These are phyloP conservation scores for Ceraclea dissimilis DNA, from an alignment of 2,888 invertebrate genomes.

Conservation along the genomic window DNA sequence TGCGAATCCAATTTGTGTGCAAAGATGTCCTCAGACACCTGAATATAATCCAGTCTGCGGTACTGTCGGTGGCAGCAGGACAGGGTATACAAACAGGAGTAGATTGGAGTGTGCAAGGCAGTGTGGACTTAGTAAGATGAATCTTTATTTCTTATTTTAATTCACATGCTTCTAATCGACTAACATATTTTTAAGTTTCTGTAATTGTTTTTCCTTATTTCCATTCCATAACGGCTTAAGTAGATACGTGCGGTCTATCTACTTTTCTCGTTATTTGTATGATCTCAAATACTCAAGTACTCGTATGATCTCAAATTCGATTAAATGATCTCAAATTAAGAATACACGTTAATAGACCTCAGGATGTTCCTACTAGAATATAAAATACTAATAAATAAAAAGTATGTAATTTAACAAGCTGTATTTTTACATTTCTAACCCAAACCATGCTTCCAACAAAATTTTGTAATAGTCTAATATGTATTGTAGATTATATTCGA, in stretches of 20 bases:
- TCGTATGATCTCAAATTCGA: no score
- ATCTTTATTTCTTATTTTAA: not conserved
- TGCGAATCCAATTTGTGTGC: conserved; percentile 28
- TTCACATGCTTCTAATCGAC: not conserved
- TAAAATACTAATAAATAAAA: no score
- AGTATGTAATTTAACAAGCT: not conserved
- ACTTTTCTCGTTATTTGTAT: not conserved
- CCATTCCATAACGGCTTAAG: not conserved
- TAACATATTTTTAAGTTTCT: not conserved
- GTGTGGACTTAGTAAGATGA: conserved; percentile 40
- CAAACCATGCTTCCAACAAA: not conserved
- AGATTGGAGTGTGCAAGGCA: conserved; percentile 34
- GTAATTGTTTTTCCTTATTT: not conserved
- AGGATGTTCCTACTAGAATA: no score
- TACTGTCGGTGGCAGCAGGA: conserved; percentile 33
- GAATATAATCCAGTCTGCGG: conserved; percentile 45
- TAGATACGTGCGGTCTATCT: not conserved
- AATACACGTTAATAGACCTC: no score
- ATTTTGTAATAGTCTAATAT: no score
- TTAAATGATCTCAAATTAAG: no score
- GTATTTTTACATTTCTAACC: not conserved
- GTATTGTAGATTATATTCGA: no score
- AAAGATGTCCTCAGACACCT: conserved; percentile 33
- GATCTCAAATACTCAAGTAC: no score
- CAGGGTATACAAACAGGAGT: conserved; percentile 36